Percentiles rank a stretch among this genome's conserved stretches.
phyloP scores from a whole-genome alignment of 2,888 invertebrate species.

The Archaeoteleia sp. region DNA sequence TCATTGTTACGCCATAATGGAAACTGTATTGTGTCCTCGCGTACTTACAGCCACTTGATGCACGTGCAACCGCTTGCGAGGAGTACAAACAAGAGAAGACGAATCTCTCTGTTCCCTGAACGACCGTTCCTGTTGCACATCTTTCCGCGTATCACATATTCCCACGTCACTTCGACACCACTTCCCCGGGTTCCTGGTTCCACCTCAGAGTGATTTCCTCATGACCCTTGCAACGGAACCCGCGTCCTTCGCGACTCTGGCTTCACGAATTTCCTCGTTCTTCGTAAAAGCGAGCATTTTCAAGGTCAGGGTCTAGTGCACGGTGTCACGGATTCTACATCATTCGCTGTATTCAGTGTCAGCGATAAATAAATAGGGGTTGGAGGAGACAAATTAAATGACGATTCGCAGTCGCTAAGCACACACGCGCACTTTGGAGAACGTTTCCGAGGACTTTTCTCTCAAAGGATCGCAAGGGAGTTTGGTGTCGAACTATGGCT shows the following conservation, averaged over 20 bases:
- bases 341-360: not conserved
- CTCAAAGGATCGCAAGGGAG: not conserved
- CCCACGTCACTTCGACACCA: constrained; percentile 13
- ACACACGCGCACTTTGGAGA: constrained; percentile 14
- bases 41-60: constrained; percentile 74
- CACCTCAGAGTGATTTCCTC: constrained; percentile 9
- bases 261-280: not conserved
- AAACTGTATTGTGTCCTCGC: too few species aligned
- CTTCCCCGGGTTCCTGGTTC: not conserved
- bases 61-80: constrained; percentile 66
- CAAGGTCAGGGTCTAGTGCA: constrained; percentile 2
- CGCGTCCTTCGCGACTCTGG: constrained; percentile 18
- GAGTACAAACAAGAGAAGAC: constrained; percentile 62
- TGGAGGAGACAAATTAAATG: too few species aligned
- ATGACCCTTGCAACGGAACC: constrained; percentile 17
- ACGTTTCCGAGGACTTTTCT: not conserved
- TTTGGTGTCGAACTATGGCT: not conserved
- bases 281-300: constrained; percentile 8
- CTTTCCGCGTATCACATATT: constrained; percentile 63
- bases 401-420: too few species aligned
- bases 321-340: not conserved
- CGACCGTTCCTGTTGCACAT: constrained; percentile 60
- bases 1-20: too few species aligned
- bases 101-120: constrained; percentile 55
- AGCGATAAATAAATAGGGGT: not conserved